Conservation (phyloP, 2,888 invertebrate genomes). For the Lepidochrysops patricia region DNA sequence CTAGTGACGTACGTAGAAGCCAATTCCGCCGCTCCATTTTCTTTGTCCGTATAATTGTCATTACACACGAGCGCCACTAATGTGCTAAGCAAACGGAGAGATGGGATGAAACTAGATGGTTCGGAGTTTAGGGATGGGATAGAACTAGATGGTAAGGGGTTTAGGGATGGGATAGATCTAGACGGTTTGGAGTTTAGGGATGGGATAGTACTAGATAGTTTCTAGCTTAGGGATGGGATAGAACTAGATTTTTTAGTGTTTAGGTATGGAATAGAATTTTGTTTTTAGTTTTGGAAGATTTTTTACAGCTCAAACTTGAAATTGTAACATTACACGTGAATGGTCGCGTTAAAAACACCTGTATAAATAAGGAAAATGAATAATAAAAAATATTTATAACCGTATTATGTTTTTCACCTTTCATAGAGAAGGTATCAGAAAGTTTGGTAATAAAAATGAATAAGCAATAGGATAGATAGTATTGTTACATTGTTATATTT, state of each 20-base stretch:
- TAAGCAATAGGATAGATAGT: background rate
- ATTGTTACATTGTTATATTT: background rate
- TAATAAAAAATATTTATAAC: background rate
- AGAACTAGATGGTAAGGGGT: too few species aligned
- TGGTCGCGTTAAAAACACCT: too few species aligned
- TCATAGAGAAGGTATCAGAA: background rate
- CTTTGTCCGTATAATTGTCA: conserved; percentile 25
- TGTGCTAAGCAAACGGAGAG: conserved; percentile 20
- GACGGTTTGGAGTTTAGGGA: too few species aligned
- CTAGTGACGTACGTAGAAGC: background rate
- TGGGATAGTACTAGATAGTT: too few species aligned
- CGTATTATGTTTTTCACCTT: background rate
- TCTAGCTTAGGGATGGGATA: too few species aligned
- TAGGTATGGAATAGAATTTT: too few species aligned
- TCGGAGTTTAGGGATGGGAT: background rate
- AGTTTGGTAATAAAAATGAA: background rate
- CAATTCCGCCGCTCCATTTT: conserved; percentile 18
- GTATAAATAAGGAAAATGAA: background rate
- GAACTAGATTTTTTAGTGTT: too few species aligned
- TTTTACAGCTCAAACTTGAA: too few species aligned
- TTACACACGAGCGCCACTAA: conserved; percentile 24
- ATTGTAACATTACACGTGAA: too few species aligned
- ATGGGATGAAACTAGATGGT: background rate
- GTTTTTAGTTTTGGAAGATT: too few species aligned
- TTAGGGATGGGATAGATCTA: too few species aligned